Conservation (phyloP, 2,113 vertebrate species). For the Ovibos moschatus region DNA sequence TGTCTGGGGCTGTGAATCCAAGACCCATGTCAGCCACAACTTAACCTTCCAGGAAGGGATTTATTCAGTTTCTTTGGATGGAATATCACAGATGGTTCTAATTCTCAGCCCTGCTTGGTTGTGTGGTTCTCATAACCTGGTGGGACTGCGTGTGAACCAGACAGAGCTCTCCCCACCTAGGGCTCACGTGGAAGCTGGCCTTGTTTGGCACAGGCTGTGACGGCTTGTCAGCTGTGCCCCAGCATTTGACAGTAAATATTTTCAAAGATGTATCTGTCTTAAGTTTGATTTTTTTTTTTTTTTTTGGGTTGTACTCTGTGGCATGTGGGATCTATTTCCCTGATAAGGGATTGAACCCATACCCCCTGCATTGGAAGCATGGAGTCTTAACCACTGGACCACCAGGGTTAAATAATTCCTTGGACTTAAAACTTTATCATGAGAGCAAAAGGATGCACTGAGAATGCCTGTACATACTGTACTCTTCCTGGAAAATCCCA, state of each 20-base stretch:
- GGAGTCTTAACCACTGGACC: neutral
- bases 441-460: neutral
- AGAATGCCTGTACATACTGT: neutral
- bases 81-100: neutral
- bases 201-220: neutral
- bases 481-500: too few species aligned
- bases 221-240: neutral
- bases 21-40: rapidly evolving
- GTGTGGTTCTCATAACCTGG: neutral
- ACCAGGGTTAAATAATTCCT: neutral
- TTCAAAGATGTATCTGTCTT: neutral
- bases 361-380: neutral
- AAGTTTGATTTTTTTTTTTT: neutral
- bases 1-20: neutral
- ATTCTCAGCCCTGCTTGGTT: neutral
- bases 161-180: rapidly evolving
- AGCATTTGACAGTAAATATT: neutral
- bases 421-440: neutral
- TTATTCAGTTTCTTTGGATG: neutral
- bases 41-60: neutral
- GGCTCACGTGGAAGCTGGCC: neutral
- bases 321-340: neutral
- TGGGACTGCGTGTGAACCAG: neutral
- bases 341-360: neutral
- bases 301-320: neutral